These are phyloP conservation scores for Frankliniella fusca DNA, from an alignment of 2,888 invertebrate genomes.

Conservation along the genomic window DNA sequence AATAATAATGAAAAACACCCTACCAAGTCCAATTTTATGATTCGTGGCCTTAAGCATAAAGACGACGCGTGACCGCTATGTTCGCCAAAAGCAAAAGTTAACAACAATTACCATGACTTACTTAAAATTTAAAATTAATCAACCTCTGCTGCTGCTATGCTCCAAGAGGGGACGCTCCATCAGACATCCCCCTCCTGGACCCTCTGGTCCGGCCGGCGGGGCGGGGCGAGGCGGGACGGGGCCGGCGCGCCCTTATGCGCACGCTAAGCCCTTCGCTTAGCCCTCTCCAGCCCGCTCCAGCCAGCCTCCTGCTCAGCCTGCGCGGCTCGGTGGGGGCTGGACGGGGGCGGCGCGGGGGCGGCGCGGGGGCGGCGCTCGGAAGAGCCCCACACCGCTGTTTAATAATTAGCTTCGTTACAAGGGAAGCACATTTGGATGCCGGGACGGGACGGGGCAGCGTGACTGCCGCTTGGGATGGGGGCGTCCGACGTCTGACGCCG, in stretches of 20 bases:
- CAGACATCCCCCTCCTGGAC: background rate
- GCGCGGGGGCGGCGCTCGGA: background rate
- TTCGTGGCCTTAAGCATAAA: no score
- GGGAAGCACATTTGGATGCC: constrained; percentile 22
- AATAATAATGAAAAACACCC: no score
- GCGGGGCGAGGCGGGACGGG: background rate
- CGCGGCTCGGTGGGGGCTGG: background rate
- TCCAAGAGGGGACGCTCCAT: background rate
- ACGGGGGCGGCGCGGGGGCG: background rate
- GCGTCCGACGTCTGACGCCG: constrained; percentile 1
- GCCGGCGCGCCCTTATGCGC: background rate
- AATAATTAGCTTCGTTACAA: constrained; percentile 25
- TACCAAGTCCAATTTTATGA: no score
- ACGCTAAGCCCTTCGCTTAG: background rate
- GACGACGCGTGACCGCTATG: no score
- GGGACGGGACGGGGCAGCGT: background rate
- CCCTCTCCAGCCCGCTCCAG: background rate
- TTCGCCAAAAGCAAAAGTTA: no score
- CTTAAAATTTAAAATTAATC: no score
- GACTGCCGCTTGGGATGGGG: background rate
- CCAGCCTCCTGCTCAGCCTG: background rate
- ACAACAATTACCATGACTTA: no score
- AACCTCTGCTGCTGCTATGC: background rate
- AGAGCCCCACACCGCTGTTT: background rate
- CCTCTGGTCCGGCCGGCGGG: background rate